Evolutionary conservation across 2,888 invertebrate species (phyloP), one percentile per base, ranked within the genome.

Genomic region (Apomyelois bistriatella): DNA sequence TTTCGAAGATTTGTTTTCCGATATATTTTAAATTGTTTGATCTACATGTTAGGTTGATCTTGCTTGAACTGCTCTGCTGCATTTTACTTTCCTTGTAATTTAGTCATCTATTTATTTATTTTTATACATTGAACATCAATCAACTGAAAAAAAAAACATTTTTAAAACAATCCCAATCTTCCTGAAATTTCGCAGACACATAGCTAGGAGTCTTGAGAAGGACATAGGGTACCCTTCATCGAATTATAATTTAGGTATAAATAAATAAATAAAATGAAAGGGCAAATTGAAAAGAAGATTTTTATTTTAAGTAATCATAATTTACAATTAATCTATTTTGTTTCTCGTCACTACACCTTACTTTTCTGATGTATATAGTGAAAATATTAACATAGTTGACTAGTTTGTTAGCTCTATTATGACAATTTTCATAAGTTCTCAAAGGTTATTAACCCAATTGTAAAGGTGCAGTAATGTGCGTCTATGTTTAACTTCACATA

Each of bases 391-490:
- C 13, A 51, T 42, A 51, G 36, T 51, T 51, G 42, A 63, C 64
- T 70, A 76, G 74, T 66, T 69, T 74, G 74, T 79, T 80, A 74
- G 73, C 67, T 74, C 67, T 62, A 63, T 65, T 69, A 61, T 70
- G 67, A 68, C 67, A 68, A 59, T 72, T 66, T 68, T 65, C 63
- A 61, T 71, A 66, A 69, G 70, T 74, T 76, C 70, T 70, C 68
- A 68, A 70, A 86, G 86, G 86, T 86, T 82, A 79, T 79, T 82
- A 82, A 78, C 85, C 85, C 66, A 85, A 74, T 85, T 86, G 65
- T 55, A 53, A 64, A 61, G 62, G 64, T 60, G 64, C 63, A 69
- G 70, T 69, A 62, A 60, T 63, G 65, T 64, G 57, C 54, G 57
- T 55, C 54, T 54, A 57, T 53, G 53, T 55, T 48, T 49, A 35